Evolutionary conservation across 2,113 vertebrate species (phyloP).

Genomic region (Ceyx melanurus): DNA sequence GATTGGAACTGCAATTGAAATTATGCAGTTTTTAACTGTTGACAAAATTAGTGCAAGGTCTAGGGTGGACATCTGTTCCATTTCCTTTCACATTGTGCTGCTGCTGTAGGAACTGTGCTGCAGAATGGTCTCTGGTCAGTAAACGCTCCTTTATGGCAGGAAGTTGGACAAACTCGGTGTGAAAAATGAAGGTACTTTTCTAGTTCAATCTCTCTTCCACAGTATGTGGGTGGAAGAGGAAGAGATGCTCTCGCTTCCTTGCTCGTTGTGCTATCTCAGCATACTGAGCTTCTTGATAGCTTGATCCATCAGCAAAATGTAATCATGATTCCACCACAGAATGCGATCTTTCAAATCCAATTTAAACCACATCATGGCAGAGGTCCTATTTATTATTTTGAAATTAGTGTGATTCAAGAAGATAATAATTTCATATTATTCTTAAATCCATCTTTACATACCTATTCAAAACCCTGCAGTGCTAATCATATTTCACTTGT

Average conservation of each 20-base stretch:
- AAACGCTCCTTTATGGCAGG: neutral
- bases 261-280: neutral
- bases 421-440: neutral
- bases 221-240: neutral
- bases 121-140: neutral
- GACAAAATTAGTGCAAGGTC: neutral
- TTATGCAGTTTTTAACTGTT: neutral
- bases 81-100: neutral
- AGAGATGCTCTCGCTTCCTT: neutral
- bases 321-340: neutral
- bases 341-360: neutral
- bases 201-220: neutral
- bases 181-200: neutral
- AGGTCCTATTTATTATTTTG: neutral
- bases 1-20: neutral
- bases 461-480: neutral
- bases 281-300: neutral
- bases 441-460: neutral
- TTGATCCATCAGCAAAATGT: neutral
- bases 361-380: neutral
- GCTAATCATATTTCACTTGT: neutral
- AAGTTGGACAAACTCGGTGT: neutral
- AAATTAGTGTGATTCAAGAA: neutral
- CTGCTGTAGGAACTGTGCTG: neutral
- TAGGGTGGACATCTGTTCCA: neutral